Conservation (phyloP, 2,888 invertebrate species). For the Nephrotoma guestfalica region DNA sequence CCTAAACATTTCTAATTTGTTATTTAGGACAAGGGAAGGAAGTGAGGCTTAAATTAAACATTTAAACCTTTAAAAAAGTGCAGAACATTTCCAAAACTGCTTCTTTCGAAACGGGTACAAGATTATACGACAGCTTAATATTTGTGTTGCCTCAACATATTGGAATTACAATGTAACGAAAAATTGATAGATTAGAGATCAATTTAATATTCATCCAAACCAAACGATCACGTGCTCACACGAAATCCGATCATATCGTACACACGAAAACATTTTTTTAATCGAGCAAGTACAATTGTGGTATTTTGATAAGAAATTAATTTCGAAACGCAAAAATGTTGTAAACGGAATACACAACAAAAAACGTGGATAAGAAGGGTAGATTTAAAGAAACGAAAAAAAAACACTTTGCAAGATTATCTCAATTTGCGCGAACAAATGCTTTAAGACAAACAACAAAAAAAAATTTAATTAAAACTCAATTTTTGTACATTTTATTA, state of each 20-base stretch:
- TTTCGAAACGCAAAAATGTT: not conserved
- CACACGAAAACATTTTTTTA: not conserved
- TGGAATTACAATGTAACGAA: too few relatives aligned
- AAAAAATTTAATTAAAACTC: not conserved
- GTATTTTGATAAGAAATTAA: not conserved
- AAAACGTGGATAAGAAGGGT: not conserved
- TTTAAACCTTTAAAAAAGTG: too few relatives aligned
- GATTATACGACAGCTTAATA: too few relatives aligned
- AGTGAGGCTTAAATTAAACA: too few relatives aligned
- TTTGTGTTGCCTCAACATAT: too few relatives aligned
- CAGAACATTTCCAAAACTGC: too few relatives aligned
- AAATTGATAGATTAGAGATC: too few relatives aligned
- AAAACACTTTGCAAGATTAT: not conserved
- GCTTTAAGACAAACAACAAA: not conserved
- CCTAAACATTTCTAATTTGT: too few relatives aligned
- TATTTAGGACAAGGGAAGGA: too few relatives aligned
- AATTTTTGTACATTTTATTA: not conserved
- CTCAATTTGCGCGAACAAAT: not conserved
- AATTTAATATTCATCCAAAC: too few relatives aligned
- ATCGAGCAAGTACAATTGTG: not conserved
- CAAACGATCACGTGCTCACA: not conserved
- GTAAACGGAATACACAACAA: not conserved
- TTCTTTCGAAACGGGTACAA: too few relatives aligned
- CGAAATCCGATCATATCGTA: not conserved
- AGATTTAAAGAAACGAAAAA: not conserved